phyloP scores from a whole-genome alignment of 2,888 invertebrate species.

The Crossocerus cetratus region DNA sequence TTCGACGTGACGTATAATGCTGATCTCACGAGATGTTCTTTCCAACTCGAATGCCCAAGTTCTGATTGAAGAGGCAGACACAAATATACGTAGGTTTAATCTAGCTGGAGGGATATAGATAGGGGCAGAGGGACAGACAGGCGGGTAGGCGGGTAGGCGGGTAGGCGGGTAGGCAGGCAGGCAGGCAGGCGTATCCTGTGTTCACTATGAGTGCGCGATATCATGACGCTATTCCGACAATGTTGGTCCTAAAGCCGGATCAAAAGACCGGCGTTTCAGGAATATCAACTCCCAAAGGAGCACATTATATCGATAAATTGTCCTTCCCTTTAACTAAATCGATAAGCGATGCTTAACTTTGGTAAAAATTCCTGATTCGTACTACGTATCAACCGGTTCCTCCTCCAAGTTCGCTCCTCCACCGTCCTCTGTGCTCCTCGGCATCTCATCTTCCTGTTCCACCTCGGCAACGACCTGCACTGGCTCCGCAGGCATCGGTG shows the following conservation, averaged over 20 bases:
- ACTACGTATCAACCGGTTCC: conserved; percentile 15
- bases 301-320: too few relatives aligned
- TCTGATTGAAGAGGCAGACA: conserved; percentile 11
- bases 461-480: not conserved
- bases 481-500: not conserved
- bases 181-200: conserved; percentile 68
- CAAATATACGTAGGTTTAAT: too few relatives aligned
- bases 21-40: not conserved
- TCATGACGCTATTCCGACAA: conserved; percentile 41
- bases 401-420: conserved; percentile 14
- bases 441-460: not conserved
- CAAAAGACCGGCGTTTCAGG: not conserved
- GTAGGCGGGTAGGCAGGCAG: conserved; percentile 29
- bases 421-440: conserved; percentile 1
- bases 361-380: not conserved
- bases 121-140: conserved; percentile 20
- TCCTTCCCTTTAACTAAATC: not conserved
- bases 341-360: not conserved
- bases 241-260: not conserved
- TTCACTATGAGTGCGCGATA: conserved; percentile 74
- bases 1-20: not conserved
- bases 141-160: conserved; percentile 38
- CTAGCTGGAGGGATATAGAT: too few relatives aligned
- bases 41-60: not conserved
- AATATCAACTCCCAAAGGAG: too few relatives aligned